Percentiles rank a stretch among this genome's conserved stretches.
These are phyloP conservation scores for Taxidea taxus DNA, from an alignment of 2,113 vertebrate genomes.

Conservation along the genomic window DNA sequence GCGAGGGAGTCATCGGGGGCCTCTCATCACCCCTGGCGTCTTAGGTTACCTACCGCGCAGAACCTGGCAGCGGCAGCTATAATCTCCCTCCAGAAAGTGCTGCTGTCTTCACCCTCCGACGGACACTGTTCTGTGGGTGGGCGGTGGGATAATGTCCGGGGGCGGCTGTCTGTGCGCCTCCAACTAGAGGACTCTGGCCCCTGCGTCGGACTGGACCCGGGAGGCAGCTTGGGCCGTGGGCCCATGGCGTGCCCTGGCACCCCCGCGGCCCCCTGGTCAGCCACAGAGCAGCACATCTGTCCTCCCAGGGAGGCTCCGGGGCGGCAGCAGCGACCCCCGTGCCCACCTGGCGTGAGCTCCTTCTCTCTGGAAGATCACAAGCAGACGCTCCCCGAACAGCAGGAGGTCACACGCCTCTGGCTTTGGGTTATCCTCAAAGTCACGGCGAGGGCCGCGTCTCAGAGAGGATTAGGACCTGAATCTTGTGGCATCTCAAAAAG, in stretches of 20 bases:
- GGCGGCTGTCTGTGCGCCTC: constrained; percentile 33
- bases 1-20: constrained; percentile 84
- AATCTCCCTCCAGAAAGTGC: constrained; percentile 76
- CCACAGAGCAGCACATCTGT: not conserved
- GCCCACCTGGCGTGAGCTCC: constrained; percentile 37
- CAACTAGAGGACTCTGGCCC: constrained; percentile 30
- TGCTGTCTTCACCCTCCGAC: constrained; percentile 66
- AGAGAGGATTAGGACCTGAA: not conserved
- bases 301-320: constrained; percentile 21
- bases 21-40: constrained; percentile 83
- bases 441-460: not conserved
- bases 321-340: not conserved
- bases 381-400: constrained; percentile 56
- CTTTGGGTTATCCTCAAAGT: constrained; percentile 35
- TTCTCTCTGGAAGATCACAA: constrained; percentile 36
- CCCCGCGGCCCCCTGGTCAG: constrained; percentile 46
- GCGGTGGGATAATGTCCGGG: constrained; percentile 63
- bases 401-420: constrained; percentile 31
- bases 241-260: constrained; percentile 37
- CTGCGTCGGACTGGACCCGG: constrained; percentile 40
- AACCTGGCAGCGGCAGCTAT: constrained; percentile 74
- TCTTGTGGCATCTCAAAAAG: not conserved
- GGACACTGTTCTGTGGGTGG: constrained; percentile 50
- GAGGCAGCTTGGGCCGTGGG: not conserved
- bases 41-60: constrained; percentile 84